Percentiles rank a stretch among this genome's conserved stretches.
Evolutionary conservation across 2,113 vertebrate species (phyloP).

Genomic region (Rhinoptilus africanus): DNA sequence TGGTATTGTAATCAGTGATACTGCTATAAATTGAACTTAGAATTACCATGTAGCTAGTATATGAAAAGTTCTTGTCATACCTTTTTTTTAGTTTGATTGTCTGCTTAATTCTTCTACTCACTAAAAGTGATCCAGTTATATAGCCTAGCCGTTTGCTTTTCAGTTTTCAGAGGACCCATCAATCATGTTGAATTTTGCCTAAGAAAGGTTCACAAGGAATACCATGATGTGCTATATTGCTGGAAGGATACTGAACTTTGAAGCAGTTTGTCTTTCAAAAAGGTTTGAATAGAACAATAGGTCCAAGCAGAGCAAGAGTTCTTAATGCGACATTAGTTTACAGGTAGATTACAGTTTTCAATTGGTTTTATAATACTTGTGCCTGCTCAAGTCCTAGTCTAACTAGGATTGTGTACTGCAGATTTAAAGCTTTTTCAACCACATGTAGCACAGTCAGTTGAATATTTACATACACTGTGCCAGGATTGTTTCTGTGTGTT

Average conservation of each 20-base stretch:
- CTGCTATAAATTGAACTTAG: not conserved
- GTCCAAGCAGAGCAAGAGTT: slow-evolving; percentile 19
- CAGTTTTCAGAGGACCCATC: slow-evolving; percentile 36
- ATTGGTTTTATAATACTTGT: not conserved
- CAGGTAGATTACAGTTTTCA: not conserved
- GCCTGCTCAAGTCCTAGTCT: not conserved
- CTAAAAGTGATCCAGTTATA: not conserved
- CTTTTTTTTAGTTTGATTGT: not conserved
- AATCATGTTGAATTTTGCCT: slow-evolving; percentile 40
- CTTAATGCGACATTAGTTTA: slow-evolving; percentile 28
- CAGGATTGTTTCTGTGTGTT: not conserved
- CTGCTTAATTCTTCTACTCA: slow-evolving; percentile 29
- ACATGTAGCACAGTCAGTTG: not conserved
- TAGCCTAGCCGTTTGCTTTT: slow-evolving; percentile 26
- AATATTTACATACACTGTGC: not conserved
- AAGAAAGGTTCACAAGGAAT: slow-evolving; percentile 28
- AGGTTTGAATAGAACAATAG: slow-evolving; percentile 20
- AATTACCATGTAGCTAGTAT: not conserved
- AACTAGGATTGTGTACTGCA: not conserved
- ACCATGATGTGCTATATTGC: slow-evolving; percentile 36
- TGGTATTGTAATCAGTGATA: slow-evolving; percentile 38
- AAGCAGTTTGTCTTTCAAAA: slow-evolving; percentile 55
- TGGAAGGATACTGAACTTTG: slow-evolving; percentile 31
- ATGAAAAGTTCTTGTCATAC: not conserved
- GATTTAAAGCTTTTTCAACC: not conserved